These are phyloP conservation scores for Strongylocentrotus purpuratus DNA, from an alignment of 35 echinoderm and acorn worm species.

Conservation along the genomic window DNA sequence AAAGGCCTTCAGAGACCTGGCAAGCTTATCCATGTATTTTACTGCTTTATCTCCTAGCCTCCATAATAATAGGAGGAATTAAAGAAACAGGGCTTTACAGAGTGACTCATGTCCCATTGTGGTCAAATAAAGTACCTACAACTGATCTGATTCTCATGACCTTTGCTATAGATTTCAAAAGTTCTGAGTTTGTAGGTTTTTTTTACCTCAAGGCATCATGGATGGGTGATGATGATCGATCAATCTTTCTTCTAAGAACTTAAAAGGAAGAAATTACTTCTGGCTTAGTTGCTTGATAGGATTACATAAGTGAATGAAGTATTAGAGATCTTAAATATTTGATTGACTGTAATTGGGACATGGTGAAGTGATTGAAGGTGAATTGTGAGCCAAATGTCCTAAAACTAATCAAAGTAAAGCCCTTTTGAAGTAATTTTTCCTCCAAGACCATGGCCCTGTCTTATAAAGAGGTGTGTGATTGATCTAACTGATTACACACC, in stretches of 20 bases:
- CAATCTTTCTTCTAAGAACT: background rate
- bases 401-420: too few relatives aligned
- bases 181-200: background rate
- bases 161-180: background rate
- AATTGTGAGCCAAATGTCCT: too few relatives aligned
- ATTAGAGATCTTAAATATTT: background rate
- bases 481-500: too few relatives aligned
- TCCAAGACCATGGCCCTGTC: too few relatives aligned
- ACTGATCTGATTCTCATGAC: background rate
- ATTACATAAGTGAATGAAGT: background rate
- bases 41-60: background rate
- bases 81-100: background rate
- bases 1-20: background rate
- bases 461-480: too few relatives aligned
- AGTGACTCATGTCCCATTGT: background rate
- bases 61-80: background rate
- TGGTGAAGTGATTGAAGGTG: too few relatives aligned
- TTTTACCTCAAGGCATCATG: background rate
- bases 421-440: too few relatives aligned
- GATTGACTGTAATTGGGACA: background rate
- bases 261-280: background rate
- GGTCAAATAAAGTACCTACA: background rate
- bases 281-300: background rate
- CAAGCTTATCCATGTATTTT: background rate
- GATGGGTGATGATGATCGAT: background rate